Base-by-base conservation (phyloP, 2,797 vertebrate genomes). In the Typhlichthys eigenmanni region DNA sequence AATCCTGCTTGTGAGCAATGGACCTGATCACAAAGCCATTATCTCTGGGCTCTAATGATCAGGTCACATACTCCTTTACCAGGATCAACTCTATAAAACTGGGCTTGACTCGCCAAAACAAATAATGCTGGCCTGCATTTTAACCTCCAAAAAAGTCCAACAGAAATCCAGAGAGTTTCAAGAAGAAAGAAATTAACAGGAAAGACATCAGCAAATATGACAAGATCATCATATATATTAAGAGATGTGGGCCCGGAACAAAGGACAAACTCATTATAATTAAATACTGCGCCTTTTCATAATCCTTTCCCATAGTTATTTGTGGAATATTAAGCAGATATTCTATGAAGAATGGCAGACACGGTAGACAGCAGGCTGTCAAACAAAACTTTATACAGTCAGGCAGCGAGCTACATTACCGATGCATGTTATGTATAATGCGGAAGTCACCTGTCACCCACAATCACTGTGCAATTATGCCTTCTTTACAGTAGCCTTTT, bases 21-120 rank as follows among this genome's bases (percentile, higher is more conserved):
- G 61, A 85, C 71, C 72, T 70, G 60, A 85, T 87, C 81, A 68
- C 69, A 79, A 76, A 86, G 66, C 60, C 65, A 88, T 89, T 79
- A 85, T 75, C 66, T 69, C 45, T 50, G 34, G 13, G 12, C 58
- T 10, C 12, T 49, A 24, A 66, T 71, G 56, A 53, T 58, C 55
- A 34, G 57, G 47, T 24, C 53, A 49, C 55, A 58, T 45, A 10
- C 66, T 52, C 9, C 51, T 38, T 6, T 38, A 38, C 8, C 34
- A 38, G 34, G 34, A 38, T 38, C 34, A 38, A 38, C 6, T 38
- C 34, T 38, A 8, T 38, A 38, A 38, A 6, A 38, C 34, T 38
- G 34, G 34, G 34, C 34, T 49, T 38, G 11, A 8, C 29, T 54
- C 34, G 0, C 24, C 24, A 4, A 45, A 54, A 52, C 34, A 1